Conservation (phyloP, 2,113 vertebrate species). For the Rhodinocichla rosea region DNA sequence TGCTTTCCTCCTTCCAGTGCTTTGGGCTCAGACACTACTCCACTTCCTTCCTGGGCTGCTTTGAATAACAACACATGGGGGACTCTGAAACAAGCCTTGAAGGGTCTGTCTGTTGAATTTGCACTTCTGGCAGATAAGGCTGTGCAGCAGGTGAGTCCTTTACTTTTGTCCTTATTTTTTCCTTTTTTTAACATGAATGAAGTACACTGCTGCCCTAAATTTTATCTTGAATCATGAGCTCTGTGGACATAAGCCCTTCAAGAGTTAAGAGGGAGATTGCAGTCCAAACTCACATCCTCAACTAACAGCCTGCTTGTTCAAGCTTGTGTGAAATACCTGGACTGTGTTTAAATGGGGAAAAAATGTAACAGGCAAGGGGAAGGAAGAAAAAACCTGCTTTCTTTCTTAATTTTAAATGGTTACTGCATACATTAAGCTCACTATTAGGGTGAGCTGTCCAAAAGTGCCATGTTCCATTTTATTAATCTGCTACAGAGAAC, state of each 20-base stretch:
- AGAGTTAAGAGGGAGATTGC: not conserved
- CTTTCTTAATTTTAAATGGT: not conserved
- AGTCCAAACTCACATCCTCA: not conserved
- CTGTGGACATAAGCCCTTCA: not conserved
- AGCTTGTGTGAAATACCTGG: not conserved
- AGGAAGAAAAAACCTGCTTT: not conserved
- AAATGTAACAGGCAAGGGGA: not conserved
- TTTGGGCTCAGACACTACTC: constrained; percentile 86
- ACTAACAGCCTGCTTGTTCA: not conserved
- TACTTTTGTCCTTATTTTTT: accelerated
- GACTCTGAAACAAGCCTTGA: constrained; percentile 86
- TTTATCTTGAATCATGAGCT: not conserved
- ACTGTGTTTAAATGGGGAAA: not conserved
- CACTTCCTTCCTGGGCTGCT: constrained; percentile 85
- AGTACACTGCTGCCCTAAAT: not conserved
- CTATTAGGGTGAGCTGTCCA: not conserved
- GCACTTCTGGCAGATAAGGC: constrained; percentile 91
- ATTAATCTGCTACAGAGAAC: not conserved
- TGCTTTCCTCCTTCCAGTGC: constrained; percentile 68
- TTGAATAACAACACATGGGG: constrained; percentile 84
- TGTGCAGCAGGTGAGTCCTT: constrained; percentile 84
- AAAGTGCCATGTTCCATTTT: not conserved
- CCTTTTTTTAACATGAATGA: not conserved
- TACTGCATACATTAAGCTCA: not conserved
- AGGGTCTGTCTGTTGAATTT: constrained; percentile 92